phyloP scores from a whole-genome alignment of 1,140 invertebrate species.

The Lucilia sericata region DNA sequence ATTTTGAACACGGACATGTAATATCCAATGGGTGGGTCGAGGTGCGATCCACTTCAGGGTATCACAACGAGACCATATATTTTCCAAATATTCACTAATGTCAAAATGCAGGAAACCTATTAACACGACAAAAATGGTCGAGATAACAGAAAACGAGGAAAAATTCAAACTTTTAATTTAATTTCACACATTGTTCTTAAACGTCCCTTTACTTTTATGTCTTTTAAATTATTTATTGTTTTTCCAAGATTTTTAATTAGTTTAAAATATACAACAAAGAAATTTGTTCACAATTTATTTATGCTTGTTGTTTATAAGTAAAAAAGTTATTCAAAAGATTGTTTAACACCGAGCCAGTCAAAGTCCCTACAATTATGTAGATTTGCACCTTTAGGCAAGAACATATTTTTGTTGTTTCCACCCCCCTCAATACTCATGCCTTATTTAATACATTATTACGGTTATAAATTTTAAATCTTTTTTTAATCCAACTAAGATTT shows the following conservation, averaged over 20 bases:
- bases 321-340: background rate
- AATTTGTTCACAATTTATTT: background rate
- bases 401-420: background rate
- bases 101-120: too few relatives aligned
- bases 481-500: background rate
- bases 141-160: too few relatives aligned
- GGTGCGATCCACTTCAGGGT: too few relatives aligned
- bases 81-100: too few relatives aligned
- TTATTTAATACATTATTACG: background rate
- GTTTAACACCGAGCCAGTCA: background rate
- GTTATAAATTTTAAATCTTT: conserved; percentile 28
- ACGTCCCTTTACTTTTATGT: background rate
- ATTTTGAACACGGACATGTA: too few relatives aligned
- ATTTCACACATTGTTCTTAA: too few relatives aligned
- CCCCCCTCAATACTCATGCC: background rate
- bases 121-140: too few relatives aligned
- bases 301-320: background rate
- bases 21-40: too few relatives aligned
- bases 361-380: background rate
- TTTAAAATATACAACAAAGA: background rate
- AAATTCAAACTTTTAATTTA: too few relatives aligned
- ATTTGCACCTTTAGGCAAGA: conserved; percentile 9
- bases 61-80: too few relatives aligned
- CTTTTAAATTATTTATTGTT: background rate
- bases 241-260: background rate